These are phyloP conservation scores for Adelognathus sp. DNA, from an alignment of 2,888 invertebrate genomes.

Conservation along the genomic window DNA sequence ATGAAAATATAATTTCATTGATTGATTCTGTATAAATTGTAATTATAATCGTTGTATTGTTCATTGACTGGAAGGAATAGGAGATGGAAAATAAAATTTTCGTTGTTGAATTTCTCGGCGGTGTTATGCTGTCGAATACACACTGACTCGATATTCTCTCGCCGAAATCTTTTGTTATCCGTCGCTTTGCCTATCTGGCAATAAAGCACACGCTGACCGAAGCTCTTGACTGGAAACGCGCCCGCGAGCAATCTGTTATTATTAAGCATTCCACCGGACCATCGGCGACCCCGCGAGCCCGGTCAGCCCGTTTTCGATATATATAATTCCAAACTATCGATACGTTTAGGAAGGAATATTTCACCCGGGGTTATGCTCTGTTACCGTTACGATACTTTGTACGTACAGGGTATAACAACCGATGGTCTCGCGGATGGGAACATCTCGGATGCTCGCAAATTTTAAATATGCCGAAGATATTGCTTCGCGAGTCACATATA, in stretches of 20 bases:
- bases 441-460: conserved; percentile 59
- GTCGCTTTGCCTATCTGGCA: conserved; percentile 53
- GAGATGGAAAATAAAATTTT: too few relatives aligned
- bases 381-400: conserved; percentile 44
- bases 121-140: neutral
- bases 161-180: conserved; percentile 15
- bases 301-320: conserved; percentile 65
- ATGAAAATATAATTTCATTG: too few relatives aligned
- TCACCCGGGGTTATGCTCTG: conserved; percentile 39
- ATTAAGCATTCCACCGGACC: conserved; percentile 77
- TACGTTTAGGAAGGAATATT: conserved; percentile 75
- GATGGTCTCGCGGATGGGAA: neutral
- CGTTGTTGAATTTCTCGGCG: neutral
- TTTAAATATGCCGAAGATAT: conserved; percentile 72
- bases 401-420: neutral
- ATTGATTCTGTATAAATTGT: too few relatives aligned
- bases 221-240: conserved; percentile 68
- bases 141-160: neutral
- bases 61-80: too few relatives aligned
- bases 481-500: conserved; percentile 45
- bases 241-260: conserved; percentile 68
- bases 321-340: conserved; percentile 75
- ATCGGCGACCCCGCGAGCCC: conserved; percentile 57
- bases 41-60: too few relatives aligned
- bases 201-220: conserved; percentile 65